phyloP scores from a whole-genome alignment of 2,888 invertebrate species.

The Epinotia nisella region DNA sequence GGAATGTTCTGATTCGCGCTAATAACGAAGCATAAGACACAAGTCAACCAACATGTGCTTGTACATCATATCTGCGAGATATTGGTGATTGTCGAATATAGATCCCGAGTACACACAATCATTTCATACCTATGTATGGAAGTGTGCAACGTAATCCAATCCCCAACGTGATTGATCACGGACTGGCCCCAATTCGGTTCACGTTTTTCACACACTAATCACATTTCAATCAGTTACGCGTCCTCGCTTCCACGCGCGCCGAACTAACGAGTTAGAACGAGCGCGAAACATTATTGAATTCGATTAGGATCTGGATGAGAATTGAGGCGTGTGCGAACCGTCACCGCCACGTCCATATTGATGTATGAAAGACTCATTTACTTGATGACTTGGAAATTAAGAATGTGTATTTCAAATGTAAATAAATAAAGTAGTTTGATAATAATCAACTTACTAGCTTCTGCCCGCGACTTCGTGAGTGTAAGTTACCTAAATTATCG shows the following conservation, averaged over 20 bases:
- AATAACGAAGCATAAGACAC: no score
- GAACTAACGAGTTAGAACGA: background rate
- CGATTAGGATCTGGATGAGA: background rate
- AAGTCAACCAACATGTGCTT: no score
- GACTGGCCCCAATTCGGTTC: background rate
- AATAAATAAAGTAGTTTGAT: background rate
- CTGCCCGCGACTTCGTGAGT: background rate
- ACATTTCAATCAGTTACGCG: background rate
- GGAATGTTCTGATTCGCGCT: no score
- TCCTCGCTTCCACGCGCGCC: background rate
- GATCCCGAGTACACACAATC: slow-evolving; percentile 1
- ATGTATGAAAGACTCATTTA: background rate
- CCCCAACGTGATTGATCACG: slow-evolving; percentile 26
- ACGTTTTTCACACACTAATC: background rate
- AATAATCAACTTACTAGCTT: background rate
- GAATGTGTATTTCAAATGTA: no score
- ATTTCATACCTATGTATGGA: slow-evolving; percentile 15
- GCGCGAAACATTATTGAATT: background rate
- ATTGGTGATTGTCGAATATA: slow-evolving; percentile 1
- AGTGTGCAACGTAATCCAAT: slow-evolving; percentile 27
- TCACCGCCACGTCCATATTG: background rate
- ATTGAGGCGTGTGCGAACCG: slow-evolving; percentile 8
- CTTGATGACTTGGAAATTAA: no score
- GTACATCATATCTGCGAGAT: background rate
- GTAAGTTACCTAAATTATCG: no score